Base-by-base conservation (phyloP, 2,888 invertebrate species). In the Melanophora roralis region DNA sequence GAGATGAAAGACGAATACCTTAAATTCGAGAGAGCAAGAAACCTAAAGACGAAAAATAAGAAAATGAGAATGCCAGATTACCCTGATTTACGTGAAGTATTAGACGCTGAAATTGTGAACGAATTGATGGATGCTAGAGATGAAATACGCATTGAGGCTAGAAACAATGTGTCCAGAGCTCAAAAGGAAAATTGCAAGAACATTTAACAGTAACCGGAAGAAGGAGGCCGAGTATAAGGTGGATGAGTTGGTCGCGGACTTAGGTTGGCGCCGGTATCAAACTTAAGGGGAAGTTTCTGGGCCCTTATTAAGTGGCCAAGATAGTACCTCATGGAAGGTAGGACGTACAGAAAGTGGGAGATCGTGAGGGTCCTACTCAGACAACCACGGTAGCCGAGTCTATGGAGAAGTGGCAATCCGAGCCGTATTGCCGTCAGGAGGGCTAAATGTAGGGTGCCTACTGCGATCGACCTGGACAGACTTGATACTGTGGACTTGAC, bases 261-360 rank as follows among this genome's bases (percentile, higher is more conserved):
- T 73, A 78, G n/a, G 73, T 55, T 36, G 79, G 69, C 9, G 9
- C 64, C 2, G 55, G 64, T 1, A 14, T 74, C 9, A 78, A 75
- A 23, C 53, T 82, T 3, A 57, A 32, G 9, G 49, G 77, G 6
- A 77, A 77, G 34, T 77, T 55, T 14, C n/a, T 73, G 1, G 77
- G 77, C 1, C 77, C 78, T 1, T 80, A 77, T 34, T 59, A 45
- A 23, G 36, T 78, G 9, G 45, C 62, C 59, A 27, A 34, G n/a
- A 45, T 49, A 53, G 9, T n/a, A 12, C 16, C 16, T 3, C 53
- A 40, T 43, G 59, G 71, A 4, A 12, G 57, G 12, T 69, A 69
- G 16, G 38, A 36, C 2, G 67, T 67, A n/a, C n/a, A n/a, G n/a
- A n/a, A n/a, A n/a, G n/a, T n/a, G n/a, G n/a, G n/a, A n/a, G n/a